Conservation (phyloP, 2,113 vertebrate genomes). For the Setophaga kirtlandii region DNA sequence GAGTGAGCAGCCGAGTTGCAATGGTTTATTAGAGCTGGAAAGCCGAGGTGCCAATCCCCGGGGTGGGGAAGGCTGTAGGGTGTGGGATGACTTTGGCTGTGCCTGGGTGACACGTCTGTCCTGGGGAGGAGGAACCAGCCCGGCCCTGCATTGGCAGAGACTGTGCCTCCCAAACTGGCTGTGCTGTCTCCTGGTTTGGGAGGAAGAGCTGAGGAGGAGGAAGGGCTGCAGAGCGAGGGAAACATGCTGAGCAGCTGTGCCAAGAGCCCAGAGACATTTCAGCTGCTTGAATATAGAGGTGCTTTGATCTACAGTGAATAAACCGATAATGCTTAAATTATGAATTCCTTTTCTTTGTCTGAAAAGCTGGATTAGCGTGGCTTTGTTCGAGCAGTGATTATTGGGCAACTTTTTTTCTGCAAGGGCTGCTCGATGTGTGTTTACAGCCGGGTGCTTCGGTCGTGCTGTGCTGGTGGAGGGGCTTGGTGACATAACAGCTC, state of each 20-base stretch:
- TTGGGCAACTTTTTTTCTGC: neutral
- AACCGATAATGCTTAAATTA: slow-evolving; percentile 26
- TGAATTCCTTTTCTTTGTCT: slow-evolving; percentile 26
- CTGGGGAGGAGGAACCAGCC: neutral
- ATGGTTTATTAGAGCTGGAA: neutral
- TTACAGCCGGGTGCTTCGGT: neutral
- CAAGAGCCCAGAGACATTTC: slow-evolving; percentile 8
- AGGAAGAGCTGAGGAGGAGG: neutral
- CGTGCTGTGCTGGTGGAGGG: neutral
- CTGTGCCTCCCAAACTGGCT: neutral
- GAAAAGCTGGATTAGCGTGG: neutral
- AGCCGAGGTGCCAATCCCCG: accelerated
- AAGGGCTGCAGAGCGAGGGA: neutral
- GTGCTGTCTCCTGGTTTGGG: neutral
- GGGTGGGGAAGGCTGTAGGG: neutral
- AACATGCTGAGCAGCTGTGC: neutral
- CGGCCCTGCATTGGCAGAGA: accelerated
- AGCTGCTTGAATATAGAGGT: neutral
- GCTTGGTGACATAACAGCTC: neutral
- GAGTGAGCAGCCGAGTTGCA: neutral
- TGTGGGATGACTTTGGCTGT: neutral
- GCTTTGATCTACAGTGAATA: slow-evolving; percentile 40
- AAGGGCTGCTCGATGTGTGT: neutral
- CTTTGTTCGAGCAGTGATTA: slow-evolving; percentile 4
- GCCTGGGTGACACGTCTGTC: neutral